Conservation (phyloP, 2,797 vertebrate species). For the Enteromius anoplus region DNA sequence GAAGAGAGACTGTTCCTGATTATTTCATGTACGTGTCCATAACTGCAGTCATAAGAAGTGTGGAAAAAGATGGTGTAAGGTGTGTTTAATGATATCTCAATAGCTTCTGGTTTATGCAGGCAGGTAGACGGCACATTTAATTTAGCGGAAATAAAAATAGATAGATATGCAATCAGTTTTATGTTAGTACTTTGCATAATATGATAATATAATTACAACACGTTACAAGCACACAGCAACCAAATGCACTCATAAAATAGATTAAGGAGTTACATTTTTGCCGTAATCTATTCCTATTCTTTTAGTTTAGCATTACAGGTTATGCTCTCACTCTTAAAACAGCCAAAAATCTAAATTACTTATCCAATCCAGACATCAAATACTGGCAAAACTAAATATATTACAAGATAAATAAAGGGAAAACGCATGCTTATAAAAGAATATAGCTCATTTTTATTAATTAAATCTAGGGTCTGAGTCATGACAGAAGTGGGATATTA, state of each 20-base stretch:
- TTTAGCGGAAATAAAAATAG: not conserved
- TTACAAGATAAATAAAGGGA: not conserved
- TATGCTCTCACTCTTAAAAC: not conserved
- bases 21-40: not conserved
- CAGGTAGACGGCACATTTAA: not conserved
- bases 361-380: not conserved
- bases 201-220: not conserved
- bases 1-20: not conserved
- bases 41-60: not conserved
- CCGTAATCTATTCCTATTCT: not conserved
- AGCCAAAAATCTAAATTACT: not conserved
- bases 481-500: constrained; percentile 26
- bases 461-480: not conserved
- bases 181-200: not conserved
- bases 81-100: not conserved
- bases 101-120: not conserved
- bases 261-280: not conserved
- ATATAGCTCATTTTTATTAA: not conserved
- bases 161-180: not conserved
- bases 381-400: not conserved
- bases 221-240: not conserved
- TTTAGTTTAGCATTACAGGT: not conserved
- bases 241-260: not conserved
- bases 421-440: not conserved
- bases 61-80: not conserved